Evolutionary conservation across 2,113 vertebrate genomes (phyloP), one percentile per base, ranked within the genome.

Genomic region (Manacus vitellinus): DNA sequence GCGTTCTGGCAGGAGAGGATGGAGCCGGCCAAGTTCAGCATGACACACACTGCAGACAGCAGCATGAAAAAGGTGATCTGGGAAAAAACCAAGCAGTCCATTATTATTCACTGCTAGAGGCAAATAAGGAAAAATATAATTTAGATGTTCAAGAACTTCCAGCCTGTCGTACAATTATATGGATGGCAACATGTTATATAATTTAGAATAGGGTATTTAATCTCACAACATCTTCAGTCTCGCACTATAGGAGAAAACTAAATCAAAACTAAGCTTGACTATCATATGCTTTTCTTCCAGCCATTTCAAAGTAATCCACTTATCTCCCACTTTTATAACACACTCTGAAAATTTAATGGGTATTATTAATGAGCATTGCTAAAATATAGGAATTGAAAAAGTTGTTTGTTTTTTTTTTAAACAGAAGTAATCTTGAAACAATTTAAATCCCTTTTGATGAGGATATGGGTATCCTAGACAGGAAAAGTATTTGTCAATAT

Each of bases 11-110:
- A 99, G 95, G 99, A 99, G 47, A 99, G 99, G 90, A 99, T 99
- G 86, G 99, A 99, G 41, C 99, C 99, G 1, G 99, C 99, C 97
- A 99, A 97, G 97, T 99, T 99, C 95, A 99, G 98, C 99, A 99
- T 99, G 90, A 99, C 99, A 13, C 99, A 99, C 96, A 99, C 99
- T 1, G 99, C 99, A 13, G 99, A 99, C 81, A 99, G 98, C 97
- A 99, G 98, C 99, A 99, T 99, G 98, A 99, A 99, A 97, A 99
- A 99, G 51, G 99, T 99, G 93, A 99, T 99, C 99, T 99, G 98
- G 49, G 92, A 78, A 79, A 68, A 58, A 85, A 56, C 0, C 78
- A 93, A 86, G 49, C 17, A 63, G 24, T 8, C 46, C 54, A 44
- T 51, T 73, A 93, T 94, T 91, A 97, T 51, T 80, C 84, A 68